phyloP scores from a whole-genome alignment of 2,113 vertebrate genomes.

The Sclerurus mexicanus region DNA sequence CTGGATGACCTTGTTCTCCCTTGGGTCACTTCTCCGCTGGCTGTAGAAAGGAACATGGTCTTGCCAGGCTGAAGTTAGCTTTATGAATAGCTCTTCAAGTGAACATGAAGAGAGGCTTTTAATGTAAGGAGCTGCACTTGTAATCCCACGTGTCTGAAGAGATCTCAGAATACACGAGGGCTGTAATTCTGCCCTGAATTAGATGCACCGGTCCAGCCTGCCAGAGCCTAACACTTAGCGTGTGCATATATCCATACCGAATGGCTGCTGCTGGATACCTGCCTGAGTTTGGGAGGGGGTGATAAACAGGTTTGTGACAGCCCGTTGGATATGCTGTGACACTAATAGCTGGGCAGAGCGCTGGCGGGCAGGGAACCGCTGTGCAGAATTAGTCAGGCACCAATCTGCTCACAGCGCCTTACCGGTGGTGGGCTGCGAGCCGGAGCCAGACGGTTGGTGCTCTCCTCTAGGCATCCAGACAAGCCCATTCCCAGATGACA shows the following conservation, averaged over 20 bases:
- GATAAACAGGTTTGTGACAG: slow-evolving; percentile 37
- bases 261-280: not conserved
- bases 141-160: accelerated
- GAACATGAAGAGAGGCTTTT: not conserved
- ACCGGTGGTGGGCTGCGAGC: not conserved
- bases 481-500: slow-evolving; percentile 38
- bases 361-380: not conserved
- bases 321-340: not conserved
- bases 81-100: not conserved
- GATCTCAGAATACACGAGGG: not conserved
- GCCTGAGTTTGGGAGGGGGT: not conserved
- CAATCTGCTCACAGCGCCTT: not conserved
- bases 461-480: slow-evolving; percentile 33
- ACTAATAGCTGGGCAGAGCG: not conserved
- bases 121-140: not conserved
- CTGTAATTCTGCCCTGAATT: not conserved
- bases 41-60: not conserved
- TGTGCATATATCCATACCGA: not conserved
- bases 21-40: not conserved
- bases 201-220: not conserved
- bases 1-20: not conserved
- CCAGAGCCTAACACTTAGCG: accelerated
- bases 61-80: not conserved
- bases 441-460: slow-evolving; percentile 12
- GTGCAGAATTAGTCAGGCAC: not conserved